Base-by-base conservation (phyloP, 1,140 invertebrate genomes). In the Eulimnadia texana region DNA sequence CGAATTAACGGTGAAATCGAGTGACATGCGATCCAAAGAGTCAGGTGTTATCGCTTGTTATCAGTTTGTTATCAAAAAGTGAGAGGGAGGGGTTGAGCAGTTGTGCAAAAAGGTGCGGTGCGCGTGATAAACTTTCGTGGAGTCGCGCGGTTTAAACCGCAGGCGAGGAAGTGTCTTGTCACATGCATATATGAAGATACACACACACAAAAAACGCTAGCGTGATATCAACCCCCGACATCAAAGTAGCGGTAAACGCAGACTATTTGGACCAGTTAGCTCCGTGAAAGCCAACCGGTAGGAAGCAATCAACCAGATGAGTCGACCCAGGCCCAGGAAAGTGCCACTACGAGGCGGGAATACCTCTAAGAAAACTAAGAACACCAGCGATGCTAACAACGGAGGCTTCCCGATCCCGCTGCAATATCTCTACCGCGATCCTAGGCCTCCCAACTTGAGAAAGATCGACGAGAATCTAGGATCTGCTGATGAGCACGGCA, bases 351-450 rank as follows among this genome's bases (percentile, higher is more conserved):
- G 16, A 42, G 33, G 33, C 6, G 6, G 6, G 33, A 6, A 6
- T 6, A 42, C 6, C 33, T 9, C 6, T 42, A 6, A 42, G 33
- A 6, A 42, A 16, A 42, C 6, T 16, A 42, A 42, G 33, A 42
- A 42, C 6, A 42, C 6, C 6, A 42, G 33, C 16, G 16, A 42
- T 42, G 33, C 6, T 9, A 6, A 42, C 6, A 42, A 42, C 16
- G 33, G 33, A 42, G 33, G 60, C 23, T 61, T 61, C 23, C 60
- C 60, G 10, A 61, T 61, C n/a, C 60, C 60, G 16, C 29, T 61
- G 28, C 49, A 50, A 3, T 61, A 28, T 16, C 33, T 61, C 25
- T 61, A 61, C 51, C 50, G 60, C 25, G 60, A 61, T 23, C 60
- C 60, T n/a, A 50, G 60, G 9, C 60, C 60, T 22, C 25, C 24